Evolutionary conservation across 2,888 invertebrate genomes (phyloP).

Genomic region (Gibbula magus): DNA sequence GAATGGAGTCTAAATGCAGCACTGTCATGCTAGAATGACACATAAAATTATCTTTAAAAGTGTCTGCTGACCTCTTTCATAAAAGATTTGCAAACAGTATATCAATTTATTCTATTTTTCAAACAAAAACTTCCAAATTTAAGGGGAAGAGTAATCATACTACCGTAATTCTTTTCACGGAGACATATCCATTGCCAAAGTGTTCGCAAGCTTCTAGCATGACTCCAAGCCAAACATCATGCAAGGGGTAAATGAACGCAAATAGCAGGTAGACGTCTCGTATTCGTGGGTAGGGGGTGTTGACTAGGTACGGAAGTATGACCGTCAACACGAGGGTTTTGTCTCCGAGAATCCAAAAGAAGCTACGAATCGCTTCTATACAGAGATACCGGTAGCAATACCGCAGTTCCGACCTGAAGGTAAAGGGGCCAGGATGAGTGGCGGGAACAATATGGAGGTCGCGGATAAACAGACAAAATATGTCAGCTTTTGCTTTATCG

Average conservation of each 20-base stretch:
- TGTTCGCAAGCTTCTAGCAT: slow-evolving; percentile 21
- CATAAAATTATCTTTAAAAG: too few species aligned
- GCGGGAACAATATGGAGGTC: too few species aligned
- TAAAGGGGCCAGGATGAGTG: too few species aligned
- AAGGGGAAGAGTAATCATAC: background rate
- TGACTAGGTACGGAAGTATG: slow-evolving; percentile 1
- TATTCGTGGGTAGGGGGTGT: background rate
- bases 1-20: too few species aligned
- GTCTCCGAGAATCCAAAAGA: slow-evolving; percentile 19
- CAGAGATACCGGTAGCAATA: slow-evolving; percentile 1
- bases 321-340: slow-evolving; percentile 9
- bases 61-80: too few species aligned
- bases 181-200: background rate
- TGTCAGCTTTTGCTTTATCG: too few species aligned
- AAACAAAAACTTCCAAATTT: background rate
- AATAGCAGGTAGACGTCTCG: slow-evolving; percentile 1
- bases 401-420: slow-evolving; percentile 24
- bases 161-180: slow-evolving; percentile 16
- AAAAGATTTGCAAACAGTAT: too few species aligned
- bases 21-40: too few species aligned
- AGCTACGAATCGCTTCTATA: slow-evolving; percentile 16
- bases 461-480: too few species aligned
- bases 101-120: too few species aligned
- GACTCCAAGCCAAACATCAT: background rate
- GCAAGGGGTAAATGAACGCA: background rate